A percentile compares a stretch with the other conserved stretches of the same genome.
These are phyloP conservation scores for Diabrotica virgifera DNA, from an alignment of 1,140 invertebrate genomes.

Conservation along the genomic window DNA sequence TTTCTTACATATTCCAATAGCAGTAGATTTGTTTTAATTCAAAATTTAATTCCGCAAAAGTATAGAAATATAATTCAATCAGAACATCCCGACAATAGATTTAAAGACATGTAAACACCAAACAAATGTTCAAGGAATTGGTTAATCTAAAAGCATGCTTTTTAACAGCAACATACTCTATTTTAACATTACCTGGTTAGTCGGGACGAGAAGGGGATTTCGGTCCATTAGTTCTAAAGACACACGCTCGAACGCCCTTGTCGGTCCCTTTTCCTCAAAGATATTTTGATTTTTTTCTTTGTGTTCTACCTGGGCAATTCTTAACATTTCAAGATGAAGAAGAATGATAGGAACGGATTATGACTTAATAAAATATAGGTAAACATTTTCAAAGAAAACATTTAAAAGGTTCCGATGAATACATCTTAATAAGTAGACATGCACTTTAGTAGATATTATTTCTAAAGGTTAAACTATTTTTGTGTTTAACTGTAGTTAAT, in stretches of 20 bases:
- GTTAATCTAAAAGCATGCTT: too few species aligned
- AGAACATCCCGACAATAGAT: too few species aligned
- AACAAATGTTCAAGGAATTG: too few species aligned
- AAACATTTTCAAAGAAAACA: not conserved
- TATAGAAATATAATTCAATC: too few species aligned
- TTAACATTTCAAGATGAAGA: constrained; percentile 15
- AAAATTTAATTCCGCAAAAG: too few species aligned
- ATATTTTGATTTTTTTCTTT: constrained; percentile 5
- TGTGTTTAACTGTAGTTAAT: too few species aligned
- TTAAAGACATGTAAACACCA: too few species aligned
- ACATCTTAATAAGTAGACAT: not conserved
- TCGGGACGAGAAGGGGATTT: constrained; percentile 4
- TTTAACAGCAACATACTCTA: too few species aligned
- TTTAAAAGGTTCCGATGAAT: constrained; percentile 1
- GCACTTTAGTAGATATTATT: not conserved
- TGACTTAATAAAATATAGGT: constrained; percentile 15
- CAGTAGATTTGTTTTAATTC: too few species aligned
- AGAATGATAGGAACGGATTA: constrained; percentile 23
- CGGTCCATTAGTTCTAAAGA: constrained; percentile 23
- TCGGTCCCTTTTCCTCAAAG: constrained; percentile 18
- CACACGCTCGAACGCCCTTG: constrained; percentile 22
- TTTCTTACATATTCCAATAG: too few species aligned
- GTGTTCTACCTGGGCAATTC: constrained; percentile 16
- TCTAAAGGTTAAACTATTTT: too few species aligned
- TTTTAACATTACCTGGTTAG: constrained; percentile 22